phyloP scores from a whole-genome alignment of 2,888 invertebrate species.

The Spodoptera littoralis region DNA sequence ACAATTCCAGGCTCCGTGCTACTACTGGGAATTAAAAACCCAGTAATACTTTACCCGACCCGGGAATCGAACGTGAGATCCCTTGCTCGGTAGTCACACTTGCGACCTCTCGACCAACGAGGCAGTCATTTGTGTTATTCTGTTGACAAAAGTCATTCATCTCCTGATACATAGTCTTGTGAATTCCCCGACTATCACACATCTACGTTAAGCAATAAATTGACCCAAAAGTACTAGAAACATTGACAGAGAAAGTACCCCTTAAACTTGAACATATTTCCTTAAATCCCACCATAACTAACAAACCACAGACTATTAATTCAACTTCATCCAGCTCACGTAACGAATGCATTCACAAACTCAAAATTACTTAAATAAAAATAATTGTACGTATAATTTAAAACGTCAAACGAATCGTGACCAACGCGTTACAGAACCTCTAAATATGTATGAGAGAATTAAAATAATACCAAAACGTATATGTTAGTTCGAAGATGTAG shows the following conservation, averaged over 20 bases:
- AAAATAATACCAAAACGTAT: slow-evolving; percentile 73
- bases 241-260: slow-evolving; percentile 37
- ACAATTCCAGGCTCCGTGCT: too few relatives aligned
- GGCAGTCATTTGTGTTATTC: too few relatives aligned
- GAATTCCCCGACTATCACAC: background rate
- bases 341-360: slow-evolving; percentile 36
- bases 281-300: slow-evolving; percentile 44
- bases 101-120: too few relatives aligned
- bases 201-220: slow-evolving; percentile 27
- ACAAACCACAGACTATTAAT: slow-evolving; percentile 50
- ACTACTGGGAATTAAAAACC: too few relatives aligned
- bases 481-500: slow-evolving; percentile 53
- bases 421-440: slow-evolving; percentile 66
- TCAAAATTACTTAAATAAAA: slow-evolving; percentile 56
- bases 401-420: slow-evolving; percentile 71
- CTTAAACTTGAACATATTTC: slow-evolving; percentile 33
- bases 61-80: too few relatives aligned
- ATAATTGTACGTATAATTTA: slow-evolving; percentile 63
- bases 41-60: too few relatives aligned
- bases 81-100: too few relatives aligned
- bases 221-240: slow-evolving; percentile 8
- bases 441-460: slow-evolving; percentile 83
- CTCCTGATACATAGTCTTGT: too few relatives aligned
- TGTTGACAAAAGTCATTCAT: too few relatives aligned
- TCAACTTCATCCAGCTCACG: slow-evolving; percentile 41